phyloP scores from a whole-genome alignment of 2,888 invertebrate species.

The Nudaria mundana region DNA sequence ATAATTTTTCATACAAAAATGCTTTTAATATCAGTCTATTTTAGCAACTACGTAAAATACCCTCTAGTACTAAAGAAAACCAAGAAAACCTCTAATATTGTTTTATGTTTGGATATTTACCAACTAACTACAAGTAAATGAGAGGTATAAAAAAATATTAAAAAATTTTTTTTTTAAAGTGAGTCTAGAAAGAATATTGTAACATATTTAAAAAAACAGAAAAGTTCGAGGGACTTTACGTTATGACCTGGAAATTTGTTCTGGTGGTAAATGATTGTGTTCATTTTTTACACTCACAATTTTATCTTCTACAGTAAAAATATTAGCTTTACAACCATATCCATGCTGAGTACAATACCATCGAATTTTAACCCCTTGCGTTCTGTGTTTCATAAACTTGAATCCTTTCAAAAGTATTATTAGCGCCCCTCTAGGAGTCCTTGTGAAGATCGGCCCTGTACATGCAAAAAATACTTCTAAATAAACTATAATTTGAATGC shows the following conservation, averaged over 20 bases:
- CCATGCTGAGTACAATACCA: constrained; percentile 13
- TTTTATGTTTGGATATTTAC: too few relatives aligned
- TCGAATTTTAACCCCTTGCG: constrained; percentile 3
- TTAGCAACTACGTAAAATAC: too few relatives aligned
- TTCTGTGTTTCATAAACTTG: constrained; percentile 17
- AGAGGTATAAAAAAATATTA: too few relatives aligned
- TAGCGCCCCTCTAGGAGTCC: constrained; percentile 11
- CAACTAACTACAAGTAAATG: too few relatives aligned
- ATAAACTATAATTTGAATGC: background rate
- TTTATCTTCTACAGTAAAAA: constrained; percentile 33
- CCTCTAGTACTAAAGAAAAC: too few relatives aligned
- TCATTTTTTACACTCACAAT: constrained; percentile 18
- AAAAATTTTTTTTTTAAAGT: too few relatives aligned
- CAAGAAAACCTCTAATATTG: too few relatives aligned
- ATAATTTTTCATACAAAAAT: background rate
- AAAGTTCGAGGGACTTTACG: too few relatives aligned
- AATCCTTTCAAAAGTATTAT: constrained; percentile 14
- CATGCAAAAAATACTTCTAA: background rate
- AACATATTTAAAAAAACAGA: too few relatives aligned
- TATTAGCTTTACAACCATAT: constrained; percentile 31
- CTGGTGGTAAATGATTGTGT: constrained; percentile 18
- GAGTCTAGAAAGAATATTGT: too few relatives aligned
- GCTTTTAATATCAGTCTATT: background rate
- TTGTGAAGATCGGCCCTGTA: constrained; percentile 2
- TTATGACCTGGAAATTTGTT: too few relatives aligned